These are phyloP conservation scores for Drosophila bipectinata DNA, from an alignment of 1,140 invertebrate species.

Conservation along the genomic window DNA sequence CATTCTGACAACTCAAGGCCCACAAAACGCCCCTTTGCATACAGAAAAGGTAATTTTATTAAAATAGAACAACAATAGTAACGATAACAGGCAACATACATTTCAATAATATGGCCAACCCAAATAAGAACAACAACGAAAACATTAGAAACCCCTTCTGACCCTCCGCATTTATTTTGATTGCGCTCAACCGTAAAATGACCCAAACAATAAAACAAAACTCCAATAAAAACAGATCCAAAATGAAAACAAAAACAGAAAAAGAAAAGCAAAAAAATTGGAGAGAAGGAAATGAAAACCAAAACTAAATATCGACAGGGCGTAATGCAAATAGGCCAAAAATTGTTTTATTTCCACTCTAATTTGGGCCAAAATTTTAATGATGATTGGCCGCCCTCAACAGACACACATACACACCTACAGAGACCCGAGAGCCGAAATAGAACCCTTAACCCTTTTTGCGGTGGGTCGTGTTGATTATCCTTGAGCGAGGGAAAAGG, in stretches of 20 bases:
- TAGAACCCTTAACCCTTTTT: conserved; percentile 50
- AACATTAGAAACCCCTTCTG: conserved; percentile 20
- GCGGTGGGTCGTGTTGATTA: conserved; percentile 49
- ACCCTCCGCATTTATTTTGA: conserved; percentile 60
- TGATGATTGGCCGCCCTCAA: conserved; percentile 59
- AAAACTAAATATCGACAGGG: conserved; percentile 61
- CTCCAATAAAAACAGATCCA: conserved; percentile 26
- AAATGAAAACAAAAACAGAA: conserved; percentile 25
- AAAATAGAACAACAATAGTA: conserved; percentile 38
- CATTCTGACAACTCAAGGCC: conserved; percentile 35
- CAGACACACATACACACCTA: background rate
- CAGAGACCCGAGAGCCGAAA: conserved; percentile 10
- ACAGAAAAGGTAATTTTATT: conserved; percentile 57
- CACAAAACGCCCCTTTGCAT: conserved; percentile 23
- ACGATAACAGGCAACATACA: conserved; percentile 47
- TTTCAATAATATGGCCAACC: conserved; percentile 54
- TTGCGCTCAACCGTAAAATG: conserved; percentile 63
- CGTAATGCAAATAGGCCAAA: conserved; percentile 58
- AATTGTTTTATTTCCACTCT: conserved; percentile 75
- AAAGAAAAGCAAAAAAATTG: conserved; percentile 4
- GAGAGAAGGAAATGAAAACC: conserved; percentile 31
- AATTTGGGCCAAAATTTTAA: conserved; percentile 72
- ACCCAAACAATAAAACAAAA: conserved; percentile 49
- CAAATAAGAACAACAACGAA: conserved; percentile 8
- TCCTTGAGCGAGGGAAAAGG: conserved; percentile 18